Conservation (phyloP, 2,888 invertebrate genomes). For the Leptogaster cylindrica region DNA sequence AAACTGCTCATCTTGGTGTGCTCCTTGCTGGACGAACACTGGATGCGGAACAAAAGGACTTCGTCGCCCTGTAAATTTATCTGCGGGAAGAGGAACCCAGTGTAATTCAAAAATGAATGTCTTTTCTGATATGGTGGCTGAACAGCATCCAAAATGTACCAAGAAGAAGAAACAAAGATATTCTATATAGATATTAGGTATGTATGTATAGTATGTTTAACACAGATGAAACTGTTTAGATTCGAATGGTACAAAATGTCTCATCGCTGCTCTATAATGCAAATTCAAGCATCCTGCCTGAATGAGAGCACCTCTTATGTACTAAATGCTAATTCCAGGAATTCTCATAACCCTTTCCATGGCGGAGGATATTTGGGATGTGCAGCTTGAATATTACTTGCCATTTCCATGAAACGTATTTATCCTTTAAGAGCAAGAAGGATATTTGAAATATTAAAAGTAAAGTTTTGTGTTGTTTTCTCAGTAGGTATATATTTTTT, state of each 20-base stretch:
- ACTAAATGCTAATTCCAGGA: slow-evolving; percentile 8
- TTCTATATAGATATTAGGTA: not conserved
- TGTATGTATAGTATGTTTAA: not conserved
- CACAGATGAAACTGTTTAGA: not conserved
- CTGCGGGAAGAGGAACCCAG: not conserved
- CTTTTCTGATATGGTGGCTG: not conserved
- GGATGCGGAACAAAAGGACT: too few relatives aligned
- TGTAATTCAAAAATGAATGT: not conserved
- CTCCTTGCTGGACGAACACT: not conserved
- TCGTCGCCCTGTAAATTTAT: not conserved
- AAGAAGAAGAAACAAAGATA: not conserved
- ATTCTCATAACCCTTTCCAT: not conserved
- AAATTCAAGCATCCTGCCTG: not conserved
- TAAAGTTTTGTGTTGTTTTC: too few relatives aligned
- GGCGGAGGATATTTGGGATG: too few relatives aligned
- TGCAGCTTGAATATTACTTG: too few relatives aligned
- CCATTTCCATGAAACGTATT: too few relatives aligned
- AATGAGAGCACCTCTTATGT: not conserved
- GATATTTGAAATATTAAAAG: too few relatives aligned
- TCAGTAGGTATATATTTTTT: too few relatives aligned
- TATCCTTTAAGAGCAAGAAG: too few relatives aligned
- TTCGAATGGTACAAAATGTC: not conserved
- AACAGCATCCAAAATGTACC: not conserved
- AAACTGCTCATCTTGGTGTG: not conserved
- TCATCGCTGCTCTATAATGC: slow-evolving; percentile 3